Conservation (phyloP, 2,113 vertebrate genomes). For the Mixornis gularis region DNA sequence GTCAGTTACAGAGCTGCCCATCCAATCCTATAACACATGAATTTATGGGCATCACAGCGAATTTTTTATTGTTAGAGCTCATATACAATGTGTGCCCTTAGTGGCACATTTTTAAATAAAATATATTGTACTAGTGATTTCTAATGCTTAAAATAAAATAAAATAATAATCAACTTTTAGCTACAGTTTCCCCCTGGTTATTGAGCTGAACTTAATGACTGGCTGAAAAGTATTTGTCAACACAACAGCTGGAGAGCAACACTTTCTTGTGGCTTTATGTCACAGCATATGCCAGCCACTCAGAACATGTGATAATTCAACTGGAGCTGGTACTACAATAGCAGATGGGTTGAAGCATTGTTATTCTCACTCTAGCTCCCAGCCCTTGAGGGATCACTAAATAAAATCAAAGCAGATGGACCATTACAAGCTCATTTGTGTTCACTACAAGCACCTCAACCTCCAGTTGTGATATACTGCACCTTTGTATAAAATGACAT, state of each 20-base stretch:
- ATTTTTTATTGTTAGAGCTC: conserved; percentile 30
- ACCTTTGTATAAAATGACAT: conserved; percentile 63
- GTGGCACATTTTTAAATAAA: conserved; percentile 41
- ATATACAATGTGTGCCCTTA: conserved; percentile 9
- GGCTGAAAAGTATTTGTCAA: conserved; percentile 93
- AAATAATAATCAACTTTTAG: conserved; percentile 61
- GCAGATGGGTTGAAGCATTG: conserved; percentile 94
- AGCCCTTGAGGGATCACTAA: conserved; percentile 87
- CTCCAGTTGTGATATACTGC: conserved; percentile 73
- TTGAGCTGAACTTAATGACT: conserved; percentile 87
- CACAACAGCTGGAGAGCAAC: conserved; percentile 93
- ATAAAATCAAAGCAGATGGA: conserved; percentile 97
- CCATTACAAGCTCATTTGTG: conserved; percentile 86
- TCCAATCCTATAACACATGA: conserved; percentile 3
- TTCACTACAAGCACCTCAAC: conserved; percentile 82
- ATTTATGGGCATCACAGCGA: background rate
- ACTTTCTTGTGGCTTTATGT: conserved; percentile 94
- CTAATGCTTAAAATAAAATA: conserved; percentile 59
- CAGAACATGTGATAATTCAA: conserved; percentile 93
- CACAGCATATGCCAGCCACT: conserved; percentile 93
- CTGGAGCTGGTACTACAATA: conserved; percentile 81
- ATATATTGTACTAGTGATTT: conserved; percentile 22
- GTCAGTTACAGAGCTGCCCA: conserved; percentile 11
- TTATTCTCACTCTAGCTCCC: conserved; percentile 89
- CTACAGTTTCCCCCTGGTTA: conserved; percentile 70